These are phyloP conservation scores for Tetragonisca angustula DNA, from an alignment of 2,888 invertebrate species.

Conservation along the genomic window DNA sequence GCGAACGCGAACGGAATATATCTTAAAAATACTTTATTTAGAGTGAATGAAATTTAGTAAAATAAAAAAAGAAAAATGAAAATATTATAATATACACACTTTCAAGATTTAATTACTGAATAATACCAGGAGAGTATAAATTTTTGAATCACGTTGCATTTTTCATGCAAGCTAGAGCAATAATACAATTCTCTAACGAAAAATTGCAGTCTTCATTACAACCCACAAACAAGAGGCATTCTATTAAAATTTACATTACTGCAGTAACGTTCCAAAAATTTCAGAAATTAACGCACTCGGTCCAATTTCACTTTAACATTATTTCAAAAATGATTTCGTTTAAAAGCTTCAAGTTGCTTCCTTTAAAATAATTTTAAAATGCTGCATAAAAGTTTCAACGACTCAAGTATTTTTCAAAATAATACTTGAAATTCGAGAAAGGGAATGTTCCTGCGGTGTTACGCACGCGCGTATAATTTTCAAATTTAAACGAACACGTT, in stretches of 20 bases:
- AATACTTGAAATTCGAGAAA: neutral
- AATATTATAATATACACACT: neutral
- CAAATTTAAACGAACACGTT: neutral
- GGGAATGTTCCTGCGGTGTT: too few relatives aligned
- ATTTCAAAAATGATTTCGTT: neutral
- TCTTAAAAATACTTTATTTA: too few relatives aligned
- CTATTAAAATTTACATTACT: neutral
- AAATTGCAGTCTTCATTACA: neutral
- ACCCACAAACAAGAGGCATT: neutral
- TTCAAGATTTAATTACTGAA: neutral
- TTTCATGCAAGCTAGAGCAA: too few relatives aligned
- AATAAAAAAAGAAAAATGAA: too few relatives aligned
- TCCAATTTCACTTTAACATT: accelerated
- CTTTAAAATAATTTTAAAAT: too few relatives aligned
- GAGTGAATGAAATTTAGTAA: too few relatives aligned
- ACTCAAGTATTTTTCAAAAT: neutral
- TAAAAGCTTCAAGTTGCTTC: neutral
- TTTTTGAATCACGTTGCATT: neutral
- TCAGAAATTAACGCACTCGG: neutral
- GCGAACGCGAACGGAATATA: too few relatives aligned
- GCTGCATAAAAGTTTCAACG: neutral
- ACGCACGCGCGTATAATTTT: neutral
- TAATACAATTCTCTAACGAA: neutral
- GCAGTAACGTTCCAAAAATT: neutral
- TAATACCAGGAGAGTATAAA: neutral